Evolutionary conservation across 2,797 vertebrate species (phyloP), one percentile per base, ranked within the genome.

Genomic region (Channallabes apus): DNA sequence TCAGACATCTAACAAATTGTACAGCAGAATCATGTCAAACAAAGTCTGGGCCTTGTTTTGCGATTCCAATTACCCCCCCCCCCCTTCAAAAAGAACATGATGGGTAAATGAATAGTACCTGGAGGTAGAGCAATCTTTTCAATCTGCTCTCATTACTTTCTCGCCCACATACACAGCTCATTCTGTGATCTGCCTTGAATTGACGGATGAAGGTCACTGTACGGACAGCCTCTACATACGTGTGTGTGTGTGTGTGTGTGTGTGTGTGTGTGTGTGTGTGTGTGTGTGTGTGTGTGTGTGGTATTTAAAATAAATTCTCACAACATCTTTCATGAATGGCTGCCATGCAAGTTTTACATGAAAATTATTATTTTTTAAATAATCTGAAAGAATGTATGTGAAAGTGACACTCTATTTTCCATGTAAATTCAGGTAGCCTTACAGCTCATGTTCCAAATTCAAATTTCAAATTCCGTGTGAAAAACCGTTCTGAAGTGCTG

Each of bases 1-100:
- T 87, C 75, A 84, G 46, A 56, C 69, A 83, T 84, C 87, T 73
- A 73, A 83, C 86, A 86, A 89, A 88, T 90, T 91, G 84, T 76
- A 88, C 68, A 88, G 81, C 83, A 65, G 72, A 38, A 80, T 46
- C 51, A 51, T 79, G 81, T 27, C 51, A 58, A 27, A 86, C 77
- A 72, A 65, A 72, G 86, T 85, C 41, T 11, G 51, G 84, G 84
- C 2, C 46, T 78, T 84, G 41, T 88, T 85, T 83, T 79, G 75
- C 56, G 75, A 46, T 35, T 32, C 2, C 32, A 32, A 32, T 2
- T 1, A 32, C 32, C 32, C 35, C 46, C 41, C 46, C 46, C 46
- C 46, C 46, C 9, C 9, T 46, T 56, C 78, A 73, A 81, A 51
- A 72, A 81, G 41, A 73, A 79, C 41, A 72, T 88, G 86, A 87